These are phyloP conservation scores for Synergus itoensis DNA, from an alignment of 2,888 invertebrate species.

Conservation along the genomic window DNA sequence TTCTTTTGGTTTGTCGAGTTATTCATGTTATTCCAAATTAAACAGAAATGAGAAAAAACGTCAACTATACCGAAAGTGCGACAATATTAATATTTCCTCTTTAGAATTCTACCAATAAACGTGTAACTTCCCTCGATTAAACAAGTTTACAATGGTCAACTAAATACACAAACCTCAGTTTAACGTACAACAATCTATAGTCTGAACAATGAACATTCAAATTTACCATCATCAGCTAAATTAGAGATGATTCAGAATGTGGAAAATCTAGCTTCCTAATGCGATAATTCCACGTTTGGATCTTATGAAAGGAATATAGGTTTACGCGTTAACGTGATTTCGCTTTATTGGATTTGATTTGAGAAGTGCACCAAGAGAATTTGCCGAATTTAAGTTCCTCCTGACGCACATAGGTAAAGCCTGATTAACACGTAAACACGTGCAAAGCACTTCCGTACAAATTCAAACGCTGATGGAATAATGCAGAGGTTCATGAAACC, in stretches of 20 bases:
- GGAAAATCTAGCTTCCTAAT: background rate
- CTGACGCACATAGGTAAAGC: background rate
- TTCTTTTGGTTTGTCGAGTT: too few species aligned
- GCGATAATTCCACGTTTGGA: background rate
- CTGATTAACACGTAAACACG: constrained; percentile 32
- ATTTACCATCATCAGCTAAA: background rate
- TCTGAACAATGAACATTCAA: background rate
- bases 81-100: too few species aligned
- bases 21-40: too few species aligned
- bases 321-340: constrained; percentile 5
- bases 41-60: too few species aligned
- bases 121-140: background rate
- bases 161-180: background rate
- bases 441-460: constrained; percentile 22
- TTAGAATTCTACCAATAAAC: too few species aligned
- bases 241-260: background rate
- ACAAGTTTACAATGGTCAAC: background rate
- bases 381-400: background rate
- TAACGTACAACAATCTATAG: background rate
- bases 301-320: background rate
- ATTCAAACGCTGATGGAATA: constrained; percentile 31
- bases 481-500: constrained; percentile 11
- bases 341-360: constrained; percentile 18
- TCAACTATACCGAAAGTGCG: too few species aligned
- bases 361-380: constrained; percentile 14